A percentile compares a stretch with the other conserved stretches of the same genome.
Evolutionary conservation across 2,113 vertebrate genomes (phyloP).

Genomic region (Smithornis capensis): DNA sequence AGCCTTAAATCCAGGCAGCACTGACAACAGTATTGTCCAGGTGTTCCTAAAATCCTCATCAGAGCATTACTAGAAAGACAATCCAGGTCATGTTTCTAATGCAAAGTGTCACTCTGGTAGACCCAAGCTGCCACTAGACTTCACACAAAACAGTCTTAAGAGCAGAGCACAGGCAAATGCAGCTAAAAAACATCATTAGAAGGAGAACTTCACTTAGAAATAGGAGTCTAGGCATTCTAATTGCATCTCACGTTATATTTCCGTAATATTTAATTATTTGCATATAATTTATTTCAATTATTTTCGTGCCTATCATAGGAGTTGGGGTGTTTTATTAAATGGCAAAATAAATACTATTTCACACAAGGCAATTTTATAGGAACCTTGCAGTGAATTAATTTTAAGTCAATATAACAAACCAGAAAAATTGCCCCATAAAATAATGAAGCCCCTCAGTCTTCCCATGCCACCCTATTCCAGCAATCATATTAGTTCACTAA

Average conservation of each 20-base stretch:
- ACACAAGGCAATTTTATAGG: not conserved
- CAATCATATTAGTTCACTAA: not conserved
- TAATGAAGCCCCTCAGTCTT: not conserved
- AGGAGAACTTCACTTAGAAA: not conserved
- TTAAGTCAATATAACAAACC: not conserved
- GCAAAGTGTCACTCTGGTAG: not conserved
- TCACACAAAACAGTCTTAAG: rapidly evolving
- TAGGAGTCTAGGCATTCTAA: not conserved
- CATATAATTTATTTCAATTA: slow-evolving; percentile 11
- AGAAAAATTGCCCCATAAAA: not conserved
- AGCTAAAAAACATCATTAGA: not conserved
- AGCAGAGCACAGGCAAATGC: not conserved
- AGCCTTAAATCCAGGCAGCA: not conserved
- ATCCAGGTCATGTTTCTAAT: rapidly evolving
- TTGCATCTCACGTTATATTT: not conserved
- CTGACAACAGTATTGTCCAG: not conserved
- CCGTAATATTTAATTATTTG: not conserved
- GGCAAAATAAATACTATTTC: slow-evolving; percentile 17
- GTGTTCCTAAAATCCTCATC: not conserved
- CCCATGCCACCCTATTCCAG: not conserved
- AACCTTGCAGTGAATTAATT: slow-evolving; percentile 6
- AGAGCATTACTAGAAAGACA: not conserved
- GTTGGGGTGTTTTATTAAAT: not conserved
- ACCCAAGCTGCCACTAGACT: not conserved
- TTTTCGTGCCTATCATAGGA: not conserved